Conservation (phyloP, 64 coral and sea anemone genomes). For the Hydrozoanthus tunicans region DNA sequence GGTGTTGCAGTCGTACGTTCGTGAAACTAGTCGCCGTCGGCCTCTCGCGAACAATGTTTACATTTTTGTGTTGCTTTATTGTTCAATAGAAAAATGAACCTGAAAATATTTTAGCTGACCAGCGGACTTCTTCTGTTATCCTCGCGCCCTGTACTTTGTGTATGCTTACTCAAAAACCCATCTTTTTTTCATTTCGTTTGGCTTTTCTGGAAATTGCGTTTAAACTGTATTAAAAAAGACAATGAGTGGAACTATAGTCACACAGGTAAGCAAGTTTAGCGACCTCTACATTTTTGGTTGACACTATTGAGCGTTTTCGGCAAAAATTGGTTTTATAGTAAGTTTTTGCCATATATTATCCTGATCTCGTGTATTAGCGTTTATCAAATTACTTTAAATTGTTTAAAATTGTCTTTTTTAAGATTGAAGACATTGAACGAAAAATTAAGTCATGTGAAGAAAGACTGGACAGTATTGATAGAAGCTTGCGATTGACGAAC, state of each 20-base stretch:
- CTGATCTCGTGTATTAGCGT: neutral
- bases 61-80: neutral
- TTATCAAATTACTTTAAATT: neutral
- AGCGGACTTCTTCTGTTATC: neutral
- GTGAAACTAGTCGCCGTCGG: too few relatives aligned
- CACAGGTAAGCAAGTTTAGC: conserved; percentile 10
- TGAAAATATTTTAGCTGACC: neutral
- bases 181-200: neutral
- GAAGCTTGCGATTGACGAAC: conserved; percentile 64
- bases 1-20: too few relatives aligned
- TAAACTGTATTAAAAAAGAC: neutral
- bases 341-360: neutral
- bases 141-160: neutral
- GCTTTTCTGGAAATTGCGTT: neutral
- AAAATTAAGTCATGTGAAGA: conserved; percentile 76
- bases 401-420: neutral
- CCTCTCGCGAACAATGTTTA: too few relatives aligned
- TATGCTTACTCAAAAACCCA: neutral
- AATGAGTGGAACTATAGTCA: conserved; percentile 51
- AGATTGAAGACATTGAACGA: conserved; percentile 90
- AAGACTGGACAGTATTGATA: conserved; percentile 81
- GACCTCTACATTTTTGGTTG: neutral
- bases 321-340: neutral
- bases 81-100: neutral
- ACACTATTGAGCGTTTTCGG: neutral